phyloP scores from a whole-genome alignment of 2,113 vertebrate species.

The Prionailurus bengalensis region DNA sequence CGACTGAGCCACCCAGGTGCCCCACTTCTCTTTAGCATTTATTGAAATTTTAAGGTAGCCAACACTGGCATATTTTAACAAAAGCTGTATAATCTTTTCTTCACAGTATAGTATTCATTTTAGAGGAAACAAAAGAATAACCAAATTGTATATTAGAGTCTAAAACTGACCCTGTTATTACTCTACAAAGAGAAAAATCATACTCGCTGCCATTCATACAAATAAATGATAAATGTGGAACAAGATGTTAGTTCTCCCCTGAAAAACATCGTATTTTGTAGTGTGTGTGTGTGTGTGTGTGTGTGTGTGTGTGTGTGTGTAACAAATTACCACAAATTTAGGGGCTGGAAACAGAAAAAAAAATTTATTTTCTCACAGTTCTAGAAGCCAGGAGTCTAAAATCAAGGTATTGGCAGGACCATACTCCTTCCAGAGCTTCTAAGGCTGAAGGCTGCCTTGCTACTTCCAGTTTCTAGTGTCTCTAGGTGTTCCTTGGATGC shows the following conservation, averaged over 20 bases:
- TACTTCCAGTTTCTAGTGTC: neutral
- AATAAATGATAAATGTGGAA: neutral
- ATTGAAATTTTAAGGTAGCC: neutral
- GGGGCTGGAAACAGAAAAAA: neutral
- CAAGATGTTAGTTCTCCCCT: neutral
- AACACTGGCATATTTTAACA: neutral
- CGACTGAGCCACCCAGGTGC: too few species aligned
- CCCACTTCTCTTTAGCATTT: neutral
- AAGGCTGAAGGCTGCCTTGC: neutral
- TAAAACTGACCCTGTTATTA: neutral
- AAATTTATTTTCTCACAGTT: neutral
- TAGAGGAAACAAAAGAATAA: neutral
- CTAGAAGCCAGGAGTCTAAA: neutral
- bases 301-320: neutral
- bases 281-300: neutral
- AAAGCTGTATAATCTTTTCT: neutral
- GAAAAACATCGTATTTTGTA: neutral
- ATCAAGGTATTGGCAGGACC: neutral
- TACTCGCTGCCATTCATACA: neutral
- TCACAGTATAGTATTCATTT: neutral
- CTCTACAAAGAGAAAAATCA: conserved; percentile 15
- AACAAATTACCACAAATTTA: neutral
- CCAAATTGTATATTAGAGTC: neutral
- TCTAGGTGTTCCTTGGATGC: neutral
- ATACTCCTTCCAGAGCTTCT: neutral